phyloP scores from a whole-genome alignment of 2,888 invertebrate genomes.

The Platynereis dumerilii region DNA sequence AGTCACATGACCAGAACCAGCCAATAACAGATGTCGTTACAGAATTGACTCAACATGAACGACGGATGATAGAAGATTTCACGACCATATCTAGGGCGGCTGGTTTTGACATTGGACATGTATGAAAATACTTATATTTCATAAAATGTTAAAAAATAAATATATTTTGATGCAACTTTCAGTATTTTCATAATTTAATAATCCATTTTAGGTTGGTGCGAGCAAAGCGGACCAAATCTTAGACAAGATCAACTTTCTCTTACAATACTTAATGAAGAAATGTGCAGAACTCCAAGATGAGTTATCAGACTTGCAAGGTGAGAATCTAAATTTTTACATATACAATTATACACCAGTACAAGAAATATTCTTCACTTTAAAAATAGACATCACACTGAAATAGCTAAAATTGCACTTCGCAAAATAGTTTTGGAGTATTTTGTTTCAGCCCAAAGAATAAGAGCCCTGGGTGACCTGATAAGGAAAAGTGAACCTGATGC shows the following conservation, averaged over 20 bases:
- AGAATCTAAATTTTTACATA: constrained; percentile 5
- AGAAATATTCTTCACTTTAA: no score
- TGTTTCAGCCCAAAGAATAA: no score
- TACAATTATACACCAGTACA: no score
- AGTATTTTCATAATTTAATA: no score
- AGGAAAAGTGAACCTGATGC: no score
- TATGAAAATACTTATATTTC: no score
- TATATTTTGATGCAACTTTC: no score
- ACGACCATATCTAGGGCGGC: constrained; percentile 39
- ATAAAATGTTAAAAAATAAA: no score
- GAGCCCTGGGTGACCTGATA: no score
- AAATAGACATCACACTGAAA: no score
- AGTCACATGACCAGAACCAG: constrained; percentile 1
- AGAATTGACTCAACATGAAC: constrained; percentile 40
- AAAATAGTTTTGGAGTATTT: no score
- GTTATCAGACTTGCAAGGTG: constrained; percentile 48
- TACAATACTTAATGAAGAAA: constrained; percentile 51
- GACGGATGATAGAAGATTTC: constrained; percentile 44
- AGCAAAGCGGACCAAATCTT: constrained; percentile 48
- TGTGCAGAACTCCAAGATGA: constrained; percentile 43
- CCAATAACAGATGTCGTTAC: constrained; percentile 12
- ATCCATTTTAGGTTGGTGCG: background rate
- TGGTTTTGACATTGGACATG: background rate
- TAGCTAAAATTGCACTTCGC: no score
- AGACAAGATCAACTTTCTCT: constrained; percentile 52